Percentiles rank a stretch among this genome's conserved stretches.
phyloP scores from a whole-genome alignment of 2,113 vertebrate genomes.

The Sapayoa aenigma region DNA sequence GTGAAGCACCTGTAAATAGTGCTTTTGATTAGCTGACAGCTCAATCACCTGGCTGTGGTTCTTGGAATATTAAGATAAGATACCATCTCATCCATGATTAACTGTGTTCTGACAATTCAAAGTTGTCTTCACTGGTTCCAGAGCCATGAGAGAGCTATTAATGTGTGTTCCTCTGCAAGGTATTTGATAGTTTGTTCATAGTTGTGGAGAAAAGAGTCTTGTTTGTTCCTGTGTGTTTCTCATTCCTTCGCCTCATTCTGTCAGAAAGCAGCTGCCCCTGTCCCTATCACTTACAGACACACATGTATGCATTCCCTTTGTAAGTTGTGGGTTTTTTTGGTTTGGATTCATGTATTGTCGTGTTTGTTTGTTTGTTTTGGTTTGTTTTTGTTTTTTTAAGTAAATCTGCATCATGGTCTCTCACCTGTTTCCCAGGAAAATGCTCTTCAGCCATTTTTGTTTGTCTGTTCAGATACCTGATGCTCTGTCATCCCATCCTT shows the following conservation, averaged over 20 bases:
- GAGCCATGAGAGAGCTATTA: not conserved
- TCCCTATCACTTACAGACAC: not conserved
- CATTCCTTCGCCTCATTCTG: constrained; percentile 15
- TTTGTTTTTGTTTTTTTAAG: not conserved
- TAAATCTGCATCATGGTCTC: not conserved
- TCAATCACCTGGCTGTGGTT: not conserved
- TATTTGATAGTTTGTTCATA: not conserved
- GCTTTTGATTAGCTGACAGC: not conserved
- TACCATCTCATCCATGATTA: not conserved
- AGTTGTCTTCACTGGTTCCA: not conserved
- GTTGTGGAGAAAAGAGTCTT: not conserved
- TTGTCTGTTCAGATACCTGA: not conserved
- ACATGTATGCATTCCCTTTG: not conserved
- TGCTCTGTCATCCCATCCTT: not conserved
- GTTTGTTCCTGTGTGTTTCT: not conserved
- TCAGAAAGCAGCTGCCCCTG: not conserved
- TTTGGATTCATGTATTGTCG: not conserved
- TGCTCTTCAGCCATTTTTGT: not conserved
- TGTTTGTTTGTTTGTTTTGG: not conserved
- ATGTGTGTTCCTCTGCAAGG: not conserved
- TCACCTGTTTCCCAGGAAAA: not conserved
- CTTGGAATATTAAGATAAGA: not conserved
- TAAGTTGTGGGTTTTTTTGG: not conserved
- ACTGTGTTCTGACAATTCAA: not conserved
- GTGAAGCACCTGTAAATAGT: not conserved